Conservation (phyloP, 2,797 vertebrate species). For the Cossypha dichroa region DNA sequence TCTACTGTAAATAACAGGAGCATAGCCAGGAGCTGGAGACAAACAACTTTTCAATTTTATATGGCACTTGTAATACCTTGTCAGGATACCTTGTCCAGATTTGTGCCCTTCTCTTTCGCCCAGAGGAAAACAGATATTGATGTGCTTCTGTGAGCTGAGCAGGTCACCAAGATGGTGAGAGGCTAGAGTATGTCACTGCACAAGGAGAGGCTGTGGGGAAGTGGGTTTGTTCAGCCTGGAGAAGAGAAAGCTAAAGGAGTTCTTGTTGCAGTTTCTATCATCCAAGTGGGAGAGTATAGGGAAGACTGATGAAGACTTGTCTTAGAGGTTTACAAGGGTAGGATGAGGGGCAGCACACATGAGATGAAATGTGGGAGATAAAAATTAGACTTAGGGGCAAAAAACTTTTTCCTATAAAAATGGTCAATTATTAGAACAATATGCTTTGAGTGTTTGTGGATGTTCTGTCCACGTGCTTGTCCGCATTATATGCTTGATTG, state of each 20-base stretch:
- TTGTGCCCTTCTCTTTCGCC: neutral
- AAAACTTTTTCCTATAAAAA: neutral
- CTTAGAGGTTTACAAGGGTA: neutral
- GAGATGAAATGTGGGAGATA: neutral
- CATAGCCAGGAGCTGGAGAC: neutral
- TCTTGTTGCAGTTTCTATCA: neutral
- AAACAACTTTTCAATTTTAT: neutral
- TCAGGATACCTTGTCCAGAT: neutral
- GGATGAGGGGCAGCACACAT: neutral
- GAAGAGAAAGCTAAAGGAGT: neutral
- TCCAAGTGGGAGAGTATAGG: neutral
- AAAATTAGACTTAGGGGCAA: neutral
- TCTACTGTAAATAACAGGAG: neutral
- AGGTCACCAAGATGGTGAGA: neutral
- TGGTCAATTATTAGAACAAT: neutral
- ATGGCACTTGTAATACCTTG: neutral
- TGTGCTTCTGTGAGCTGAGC: neutral
- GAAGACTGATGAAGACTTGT: neutral
- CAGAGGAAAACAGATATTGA: neutral
- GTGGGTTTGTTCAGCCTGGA: neutral
- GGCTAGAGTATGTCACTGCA: neutral
- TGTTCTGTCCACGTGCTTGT: neutral
- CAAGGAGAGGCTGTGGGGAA: neutral
- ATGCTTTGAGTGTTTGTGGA: neutral
- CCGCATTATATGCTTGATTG: neutral